Evolutionary conservation across 2,888 invertebrate genomes (phyloP).

Genomic region (Tipula unca): DNA sequence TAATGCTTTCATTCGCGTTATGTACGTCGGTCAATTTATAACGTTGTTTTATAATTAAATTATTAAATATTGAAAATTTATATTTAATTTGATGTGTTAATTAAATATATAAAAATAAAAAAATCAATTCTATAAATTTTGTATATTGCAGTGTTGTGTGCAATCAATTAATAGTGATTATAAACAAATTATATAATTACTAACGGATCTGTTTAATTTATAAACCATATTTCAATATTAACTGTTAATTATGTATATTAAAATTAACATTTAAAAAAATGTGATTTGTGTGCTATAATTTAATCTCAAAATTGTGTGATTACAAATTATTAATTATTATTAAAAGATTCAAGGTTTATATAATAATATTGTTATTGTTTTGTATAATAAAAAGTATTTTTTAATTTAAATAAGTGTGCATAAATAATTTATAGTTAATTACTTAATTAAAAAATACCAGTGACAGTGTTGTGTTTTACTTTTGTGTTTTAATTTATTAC

Average conservation of each 20-base stretch:
- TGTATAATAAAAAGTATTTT: background rate
- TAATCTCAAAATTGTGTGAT: background rate
- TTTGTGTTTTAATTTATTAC: background rate
- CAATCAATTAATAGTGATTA: background rate
- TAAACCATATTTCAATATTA: background rate
- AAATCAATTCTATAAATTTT: background rate
- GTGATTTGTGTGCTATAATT: background rate
- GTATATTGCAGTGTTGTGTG: background rate
- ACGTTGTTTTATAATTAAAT: conserved; percentile 1
- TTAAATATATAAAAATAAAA: background rate
- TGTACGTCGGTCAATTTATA: conserved; percentile 17
- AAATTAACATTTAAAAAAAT: background rate
- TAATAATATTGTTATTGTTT: background rate
- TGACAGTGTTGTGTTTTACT: conserved; percentile 2
- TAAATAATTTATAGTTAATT: background rate
- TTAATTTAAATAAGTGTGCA: background rate
- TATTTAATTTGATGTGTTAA: background rate
- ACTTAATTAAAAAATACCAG: background rate
- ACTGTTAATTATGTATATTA: background rate
- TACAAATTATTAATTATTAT: background rate
- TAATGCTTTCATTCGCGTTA: conserved; percentile 1
- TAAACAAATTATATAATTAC: background rate
- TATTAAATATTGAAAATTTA: background rate
- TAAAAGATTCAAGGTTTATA: background rate
- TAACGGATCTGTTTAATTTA: background rate